These are phyloP conservation scores for Bufo bufo DNA, from an alignment of 2,113 vertebrate genomes.

Conservation along the genomic window DNA sequence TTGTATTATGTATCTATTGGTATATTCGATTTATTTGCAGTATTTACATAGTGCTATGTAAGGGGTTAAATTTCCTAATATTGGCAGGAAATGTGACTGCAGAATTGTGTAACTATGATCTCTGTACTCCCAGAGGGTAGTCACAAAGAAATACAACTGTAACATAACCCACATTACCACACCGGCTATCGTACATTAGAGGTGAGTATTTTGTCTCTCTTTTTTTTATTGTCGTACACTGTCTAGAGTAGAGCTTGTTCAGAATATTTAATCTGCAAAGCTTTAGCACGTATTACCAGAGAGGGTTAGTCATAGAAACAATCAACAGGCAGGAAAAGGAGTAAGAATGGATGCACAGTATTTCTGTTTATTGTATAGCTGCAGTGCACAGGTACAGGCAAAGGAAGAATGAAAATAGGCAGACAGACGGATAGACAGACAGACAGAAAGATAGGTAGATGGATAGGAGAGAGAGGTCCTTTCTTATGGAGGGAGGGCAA, in stretches of 20 bases:
- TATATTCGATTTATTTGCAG: background rate
- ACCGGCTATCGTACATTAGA: background rate
- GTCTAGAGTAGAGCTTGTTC: background rate
- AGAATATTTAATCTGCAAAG: background rate
- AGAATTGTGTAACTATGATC: conserved; percentile 29
- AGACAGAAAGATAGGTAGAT: conserved; percentile 13
- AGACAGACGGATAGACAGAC: background rate
- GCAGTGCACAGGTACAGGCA: background rate
- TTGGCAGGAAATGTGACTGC: background rate
- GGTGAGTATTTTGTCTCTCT: background rate
- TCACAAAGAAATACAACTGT: background rate
- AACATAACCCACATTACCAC: background rate
- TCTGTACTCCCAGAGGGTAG: background rate
- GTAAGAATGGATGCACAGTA: background rate
- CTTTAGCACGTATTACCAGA: background rate
- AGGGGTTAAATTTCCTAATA: conserved; percentile 40
- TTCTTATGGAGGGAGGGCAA: conserved; percentile 32
- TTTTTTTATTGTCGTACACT: background rate
- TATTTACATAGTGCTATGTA: background rate
- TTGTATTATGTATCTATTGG: background rate
- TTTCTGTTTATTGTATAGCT: conserved; percentile 25
- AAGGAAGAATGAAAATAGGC: background rate
- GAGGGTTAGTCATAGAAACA: background rate
- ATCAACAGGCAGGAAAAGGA: background rate
- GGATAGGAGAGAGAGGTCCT: background rate